Percentiles rank a stretch among this genome's conserved stretches.
phyloP scores from a whole-genome alignment of 2,888 invertebrate species.

The Yponomeuta plumbellus region DNA sequence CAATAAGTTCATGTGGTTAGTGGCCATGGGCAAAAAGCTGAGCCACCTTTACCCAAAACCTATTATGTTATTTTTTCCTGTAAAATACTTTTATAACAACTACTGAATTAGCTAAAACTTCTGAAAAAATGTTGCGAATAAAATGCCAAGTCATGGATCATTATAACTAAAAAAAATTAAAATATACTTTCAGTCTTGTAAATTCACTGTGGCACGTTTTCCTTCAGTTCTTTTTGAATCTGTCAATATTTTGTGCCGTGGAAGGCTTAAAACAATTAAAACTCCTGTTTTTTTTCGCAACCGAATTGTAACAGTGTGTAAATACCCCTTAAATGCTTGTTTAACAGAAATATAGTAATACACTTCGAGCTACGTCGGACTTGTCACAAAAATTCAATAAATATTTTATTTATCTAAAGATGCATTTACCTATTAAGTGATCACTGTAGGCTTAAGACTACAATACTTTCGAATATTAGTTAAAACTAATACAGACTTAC shows the following conservation, averaged over 20 bases:
- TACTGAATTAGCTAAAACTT: slow-evolving; percentile 49
- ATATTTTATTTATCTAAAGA: slow-evolving; percentile 14
- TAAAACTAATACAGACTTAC: slow-evolving; percentile 2
- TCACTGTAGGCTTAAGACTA: not conserved
- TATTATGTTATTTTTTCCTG: not conserved
- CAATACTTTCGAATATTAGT: slow-evolving; percentile 4
- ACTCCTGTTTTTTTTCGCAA: not conserved
- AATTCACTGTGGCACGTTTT: slow-evolving; percentile 45
- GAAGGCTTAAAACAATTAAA: slow-evolving; percentile 16
- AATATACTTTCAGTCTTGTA: slow-evolving; percentile 66
- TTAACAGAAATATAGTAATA: not conserved
- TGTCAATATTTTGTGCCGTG: slow-evolving; percentile 16
- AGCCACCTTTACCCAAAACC: too few relatives aligned
- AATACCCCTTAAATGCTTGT: slow-evolving; percentile 9
- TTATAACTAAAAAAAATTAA: slow-evolving; percentile 48
- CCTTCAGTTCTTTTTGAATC: slow-evolving; percentile 34
- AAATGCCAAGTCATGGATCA: slow-evolving; percentile 57
- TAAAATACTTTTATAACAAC: slow-evolving; percentile 70
- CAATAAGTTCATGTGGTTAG: too few relatives aligned
- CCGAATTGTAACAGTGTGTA: not conserved
- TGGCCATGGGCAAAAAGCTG: too few relatives aligned
- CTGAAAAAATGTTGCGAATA: slow-evolving; percentile 24
- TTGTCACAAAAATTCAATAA: slow-evolving; percentile 16
- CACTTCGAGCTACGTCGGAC: not conserved
- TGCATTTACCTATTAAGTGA: slow-evolving; percentile 7